phyloP scores from a whole-genome alignment of 2,113 vertebrate genomes.

The Dunckerocampus dactyliophorus region DNA sequence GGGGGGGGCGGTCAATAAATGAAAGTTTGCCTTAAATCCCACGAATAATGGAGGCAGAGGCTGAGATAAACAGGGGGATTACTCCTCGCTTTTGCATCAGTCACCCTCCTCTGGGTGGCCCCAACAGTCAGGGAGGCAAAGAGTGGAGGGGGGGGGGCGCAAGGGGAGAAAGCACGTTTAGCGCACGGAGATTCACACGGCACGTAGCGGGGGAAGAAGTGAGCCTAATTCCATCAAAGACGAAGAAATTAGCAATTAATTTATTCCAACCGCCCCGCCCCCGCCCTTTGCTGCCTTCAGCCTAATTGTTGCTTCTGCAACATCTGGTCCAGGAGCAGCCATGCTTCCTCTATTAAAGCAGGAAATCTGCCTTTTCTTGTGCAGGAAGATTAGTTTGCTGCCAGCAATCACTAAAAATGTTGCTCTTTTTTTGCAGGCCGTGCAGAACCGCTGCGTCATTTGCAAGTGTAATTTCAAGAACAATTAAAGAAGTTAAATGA shows the following conservation, averaged over 20 bases:
- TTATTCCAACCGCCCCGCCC: constrained; percentile 84
- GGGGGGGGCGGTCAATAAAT: constrained; percentile 87
- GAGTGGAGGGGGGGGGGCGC: constrained; percentile 16
- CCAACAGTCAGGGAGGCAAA: constrained; percentile 79
- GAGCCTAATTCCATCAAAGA: constrained; percentile 99
- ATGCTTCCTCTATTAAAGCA: constrained; percentile 51
- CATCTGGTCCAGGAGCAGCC: constrained; percentile 86
- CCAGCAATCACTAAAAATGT: constrained; percentile 74
- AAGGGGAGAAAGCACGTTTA: constrained; percentile 74
- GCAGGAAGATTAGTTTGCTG: constrained; percentile 68
- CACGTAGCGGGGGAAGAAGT: constrained; percentile 64
- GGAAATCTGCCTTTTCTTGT: constrained; percentile 55
- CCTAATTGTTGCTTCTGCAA: constrained; percentile 88
- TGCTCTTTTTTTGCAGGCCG: constrained; percentile 71
- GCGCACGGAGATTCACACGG: constrained; percentile 87
- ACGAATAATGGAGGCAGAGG: constrained; percentile 90
- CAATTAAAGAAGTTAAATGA: constrained; percentile 76
- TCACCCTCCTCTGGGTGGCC: constrained; percentile 97
- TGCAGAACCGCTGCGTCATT: constrained; percentile 61
- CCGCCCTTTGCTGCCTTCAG: constrained; percentile 49
- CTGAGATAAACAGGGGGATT: constrained; percentile 98
- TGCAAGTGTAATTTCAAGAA: constrained; percentile 72
- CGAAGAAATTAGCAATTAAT: constrained; percentile 94
- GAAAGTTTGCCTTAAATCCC: constrained; percentile 94
- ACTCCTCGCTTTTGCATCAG: constrained; percentile 92